Percentiles rank a stretch among this genome's conserved stretches.
phyloP scores from a whole-genome alignment of 1,140 invertebrate species.

The Dendroctonus valens region DNA sequence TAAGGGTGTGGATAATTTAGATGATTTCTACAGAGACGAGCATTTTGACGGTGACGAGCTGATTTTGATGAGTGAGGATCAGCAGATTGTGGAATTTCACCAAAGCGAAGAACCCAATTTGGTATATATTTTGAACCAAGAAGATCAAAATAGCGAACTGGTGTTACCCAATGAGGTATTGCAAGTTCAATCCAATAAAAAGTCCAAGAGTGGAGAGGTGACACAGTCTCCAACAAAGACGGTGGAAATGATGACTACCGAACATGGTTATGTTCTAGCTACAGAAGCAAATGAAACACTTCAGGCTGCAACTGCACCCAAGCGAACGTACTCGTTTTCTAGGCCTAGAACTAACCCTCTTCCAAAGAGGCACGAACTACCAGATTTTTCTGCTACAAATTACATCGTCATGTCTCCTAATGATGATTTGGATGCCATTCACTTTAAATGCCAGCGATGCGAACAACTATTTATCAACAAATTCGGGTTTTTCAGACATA shows the following conservation, averaged over 20 bases:
- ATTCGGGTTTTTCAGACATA: constrained; percentile 47
- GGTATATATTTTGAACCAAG: constrained; percentile 39
- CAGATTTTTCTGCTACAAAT: constrained; percentile 47
- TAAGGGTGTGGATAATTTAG: constrained; percentile 30
- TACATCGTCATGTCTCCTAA: constrained; percentile 43
- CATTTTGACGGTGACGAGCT: constrained; percentile 35
- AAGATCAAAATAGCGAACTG: constrained; percentile 37
- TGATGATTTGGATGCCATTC: constrained; percentile 43
- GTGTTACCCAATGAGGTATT: constrained; percentile 46
- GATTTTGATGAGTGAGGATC: constrained; percentile 37
- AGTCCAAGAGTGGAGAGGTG: not conserved
- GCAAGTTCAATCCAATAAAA: constrained; percentile 3
- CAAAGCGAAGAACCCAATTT: constrained; percentile 39
- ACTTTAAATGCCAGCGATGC: constrained; percentile 48
- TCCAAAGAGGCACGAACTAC: constrained; percentile 43
- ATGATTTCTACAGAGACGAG: constrained; percentile 16
- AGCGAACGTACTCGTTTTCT: constrained; percentile 22
- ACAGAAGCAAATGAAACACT: constrained; percentile 3
- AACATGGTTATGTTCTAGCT: constrained; percentile 47
- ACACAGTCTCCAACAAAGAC: constrained; percentile 30
- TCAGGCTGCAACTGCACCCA: constrained; percentile 24
- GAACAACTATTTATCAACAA: constrained; percentile 50
- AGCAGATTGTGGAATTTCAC: constrained; percentile 27
- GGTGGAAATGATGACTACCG: constrained; percentile 40
- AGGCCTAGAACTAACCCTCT: constrained; percentile 34